Evolutionary conservation across 2,797 vertebrate genomes (phyloP), one percentile per base, ranked within the genome.

Genomic region (Sebastes oblongus): DNA sequence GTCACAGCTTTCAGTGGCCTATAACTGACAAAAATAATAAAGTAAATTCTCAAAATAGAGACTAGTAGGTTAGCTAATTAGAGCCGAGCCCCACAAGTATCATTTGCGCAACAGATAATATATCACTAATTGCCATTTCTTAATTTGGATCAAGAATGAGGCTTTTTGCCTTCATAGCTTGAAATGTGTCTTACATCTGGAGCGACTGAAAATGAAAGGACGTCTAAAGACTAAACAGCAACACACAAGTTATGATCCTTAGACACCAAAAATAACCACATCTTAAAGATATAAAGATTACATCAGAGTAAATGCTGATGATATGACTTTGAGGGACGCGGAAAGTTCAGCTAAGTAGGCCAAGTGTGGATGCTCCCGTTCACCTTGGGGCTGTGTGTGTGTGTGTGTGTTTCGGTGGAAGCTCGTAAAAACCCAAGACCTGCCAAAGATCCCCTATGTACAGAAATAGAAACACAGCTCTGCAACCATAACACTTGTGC

Each of bases 381-480:
- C 91, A 91, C 90, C 88, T 90, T 83, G 72, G 76, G 88, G 91
- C 87, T 76, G 72, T 72, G 77, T 70, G 78, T 55, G 36, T 55
- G 36, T 25, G 25, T 29, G 27, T 29, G 39, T 42, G 76, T 82
- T 82, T 78, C 25, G 4, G 79, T 81, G 84, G 69, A 83, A 84
- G 78, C 76, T 80, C 12, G 42, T 77, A 75, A 80, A 86, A 66
- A 79, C 90, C 87, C 30, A 5, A 7, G 81, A 90, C 83, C 71
- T 75, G 72, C 66, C 58, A 74, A 74, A 82, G 50, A 90, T 75
- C 76, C 36, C 66, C 69, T 56, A 55, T 87, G 81, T 59, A 67
- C 81, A 84, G 46, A 76, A 77, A 73, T 75, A 75, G 61, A 77
- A 78, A 75, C 74, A 80, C 66, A 72, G 60, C 81, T 75, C 66